Evolutionary conservation across 2,797 vertebrate species (phyloP), one percentile per base, ranked within the genome.

Genomic region (Ctenochaetus hawaiiensis): DNA sequence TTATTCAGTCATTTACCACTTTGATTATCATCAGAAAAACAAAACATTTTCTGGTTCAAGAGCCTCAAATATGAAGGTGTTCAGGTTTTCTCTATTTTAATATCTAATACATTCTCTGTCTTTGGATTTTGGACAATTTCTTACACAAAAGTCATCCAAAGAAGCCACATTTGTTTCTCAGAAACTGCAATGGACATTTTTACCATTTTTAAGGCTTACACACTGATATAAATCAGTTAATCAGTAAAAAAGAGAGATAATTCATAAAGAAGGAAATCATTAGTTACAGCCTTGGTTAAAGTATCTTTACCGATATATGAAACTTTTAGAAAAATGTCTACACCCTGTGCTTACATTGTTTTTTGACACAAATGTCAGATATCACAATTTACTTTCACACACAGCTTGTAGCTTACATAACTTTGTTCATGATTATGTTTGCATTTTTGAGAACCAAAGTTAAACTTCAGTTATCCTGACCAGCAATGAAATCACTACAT

Each of bases 401-500:
- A 26, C 5, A 53, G 1, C 13, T 1, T 13, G 0, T 39, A 11
- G 45, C 39, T 66, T 47, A 17, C 14, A 23, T 56, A 44, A 6
- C 6, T 71, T 53, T 59, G 62, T 48, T 12, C 11, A 37, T 57
- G 56, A 67, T 51, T 8, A 49, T 8, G 6, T 2, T 49, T 47
- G 59, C 26, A 47, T 54, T 30, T 60, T 13, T 39, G 17, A 20
- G 26, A 47, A 58, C 12, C 51, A 39, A 12, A 8, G 16, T 39
- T 13, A 26, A 47, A 58, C 12, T 56, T 39, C 12, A 8, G 16
- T 39, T 13, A 11, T 62, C 44, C 26, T 41, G 18, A 64, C 41
- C 45, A 18, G 13, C 53, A 52, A 57, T 66, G 8, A 65, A 64
- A 60, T 49, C 13, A 53, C 43, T 3, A 69, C 17, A 57, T 20